Conservation (phyloP, 2,113 vertebrate genomes). For the Eptesicus fuscus region DNA sequence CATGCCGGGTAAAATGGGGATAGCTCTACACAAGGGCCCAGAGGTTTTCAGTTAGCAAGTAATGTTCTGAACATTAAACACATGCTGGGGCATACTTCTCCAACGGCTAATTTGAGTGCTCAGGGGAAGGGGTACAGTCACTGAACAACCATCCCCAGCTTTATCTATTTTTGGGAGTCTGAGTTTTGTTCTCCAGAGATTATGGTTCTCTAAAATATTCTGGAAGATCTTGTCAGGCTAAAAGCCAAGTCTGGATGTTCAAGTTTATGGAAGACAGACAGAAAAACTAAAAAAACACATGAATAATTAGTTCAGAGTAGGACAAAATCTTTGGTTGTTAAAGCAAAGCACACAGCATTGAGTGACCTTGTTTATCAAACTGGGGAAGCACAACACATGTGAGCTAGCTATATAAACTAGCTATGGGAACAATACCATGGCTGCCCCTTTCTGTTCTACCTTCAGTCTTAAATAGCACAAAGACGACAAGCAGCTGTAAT, state of each 20-base stretch:
- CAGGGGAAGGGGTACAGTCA: background rate
- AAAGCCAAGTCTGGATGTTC: constrained; percentile 14
- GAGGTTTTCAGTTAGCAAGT: constrained; percentile 14
- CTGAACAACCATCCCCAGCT: background rate
- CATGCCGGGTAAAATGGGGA: background rate
- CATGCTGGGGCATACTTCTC: background rate
- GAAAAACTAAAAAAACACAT: background rate
- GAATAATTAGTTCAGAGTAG: background rate
- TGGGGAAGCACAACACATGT: background rate
- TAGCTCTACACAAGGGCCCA: background rate
- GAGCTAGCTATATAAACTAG: background rate
- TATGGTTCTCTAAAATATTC: constrained; percentile 13
- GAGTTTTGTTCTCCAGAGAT: background rate
- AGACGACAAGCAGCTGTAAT: background rate
- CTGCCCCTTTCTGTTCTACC: background rate
- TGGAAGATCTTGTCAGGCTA: background rate
- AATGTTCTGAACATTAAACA: background rate
- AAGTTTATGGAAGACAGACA: background rate
- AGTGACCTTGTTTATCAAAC: background rate
- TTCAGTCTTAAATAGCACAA: background rate
- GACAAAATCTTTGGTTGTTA: background rate
- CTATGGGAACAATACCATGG: background rate
- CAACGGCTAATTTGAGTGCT: background rate
- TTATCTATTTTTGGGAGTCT: background rate
- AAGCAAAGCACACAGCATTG: background rate